These are phyloP conservation scores for Pimephales promelas DNA, from an alignment of 2,113 vertebrate species.

Conservation along the genomic window DNA sequence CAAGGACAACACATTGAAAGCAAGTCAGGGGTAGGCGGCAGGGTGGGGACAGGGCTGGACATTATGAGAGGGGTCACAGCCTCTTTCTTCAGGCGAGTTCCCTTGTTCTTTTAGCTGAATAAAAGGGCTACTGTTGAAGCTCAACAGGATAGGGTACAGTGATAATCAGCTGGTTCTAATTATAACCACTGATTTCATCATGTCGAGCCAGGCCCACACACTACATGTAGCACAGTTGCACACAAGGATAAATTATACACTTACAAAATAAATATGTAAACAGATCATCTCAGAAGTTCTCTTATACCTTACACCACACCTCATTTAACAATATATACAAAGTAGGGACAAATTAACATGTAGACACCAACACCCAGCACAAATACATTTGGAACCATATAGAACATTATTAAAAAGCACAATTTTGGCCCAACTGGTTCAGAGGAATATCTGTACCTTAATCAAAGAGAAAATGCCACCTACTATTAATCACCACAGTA, in stretches of 20 bases:
- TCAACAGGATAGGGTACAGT: slow-evolving; percentile 60
- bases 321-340: neutral
- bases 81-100: slow-evolving; percentile 8
- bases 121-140: slow-evolving; percentile 56
- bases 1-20: slow-evolving; percentile 13
- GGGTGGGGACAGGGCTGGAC: slow-evolving; percentile 8
- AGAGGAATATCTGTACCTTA: neutral
- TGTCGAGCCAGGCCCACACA: slow-evolving; percentile 65
- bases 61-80: slow-evolving; percentile 37
- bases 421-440: neutral
- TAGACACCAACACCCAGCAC: neutral
- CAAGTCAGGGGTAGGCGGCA: neutral
- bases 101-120: slow-evolving; percentile 41
- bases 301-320: neutral
- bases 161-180: slow-evolving; percentile 72
- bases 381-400: neutral
- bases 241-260: neutral
- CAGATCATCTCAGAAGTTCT: too few species aligned
- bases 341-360: neutral
- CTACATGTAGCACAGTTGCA: slow-evolving; percentile 52
- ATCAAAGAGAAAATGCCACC: neutral
- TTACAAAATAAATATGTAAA: neutral
- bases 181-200: slow-evolving; percentile 75
- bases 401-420: neutral
- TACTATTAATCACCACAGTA: neutral